A percentile compares a stretch with the other conserved stretches of the same genome.
phyloP scores from a whole-genome alignment of 2,888 invertebrate genomes.

The Conchocele bisecta region DNA sequence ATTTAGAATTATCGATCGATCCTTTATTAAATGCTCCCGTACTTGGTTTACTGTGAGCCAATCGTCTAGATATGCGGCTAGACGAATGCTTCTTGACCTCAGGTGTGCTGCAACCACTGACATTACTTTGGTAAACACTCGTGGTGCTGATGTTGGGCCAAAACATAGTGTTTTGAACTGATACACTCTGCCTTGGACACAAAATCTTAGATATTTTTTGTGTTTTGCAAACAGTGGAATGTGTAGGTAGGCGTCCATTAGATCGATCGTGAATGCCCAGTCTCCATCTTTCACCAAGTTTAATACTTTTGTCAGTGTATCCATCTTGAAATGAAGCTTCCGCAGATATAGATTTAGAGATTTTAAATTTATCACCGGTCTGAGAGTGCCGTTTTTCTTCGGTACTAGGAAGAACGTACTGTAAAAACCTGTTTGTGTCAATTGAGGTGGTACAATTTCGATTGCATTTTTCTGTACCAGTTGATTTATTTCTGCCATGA shows the following conservation, averaged over 20 bases:
- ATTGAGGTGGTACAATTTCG: conserved; percentile 9
- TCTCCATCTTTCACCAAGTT: conserved; percentile 30
- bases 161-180: conserved; percentile 27
- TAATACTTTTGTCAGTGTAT: conserved; percentile 25
- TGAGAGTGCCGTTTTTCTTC: conserved; percentile 28
- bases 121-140: conserved; percentile 36
- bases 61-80: conserved; percentile 50
- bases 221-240: conserved; percentile 26
- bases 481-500: too few relatives aligned
- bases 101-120: conserved; percentile 32
- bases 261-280: conserved; percentile 35
- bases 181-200: neutral
- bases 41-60: conserved; percentile 27
- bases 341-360: conserved; percentile 40
- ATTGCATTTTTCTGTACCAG: conserved; percentile 32
- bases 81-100: conserved; percentile 11
- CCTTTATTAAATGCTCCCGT: conserved; percentile 4
- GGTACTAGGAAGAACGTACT: conserved; percentile 40
- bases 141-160: conserved; percentile 15
- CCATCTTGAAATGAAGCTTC: conserved; percentile 49
- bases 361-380: conserved; percentile 44
- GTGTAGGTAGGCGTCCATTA: conserved; percentile 27
- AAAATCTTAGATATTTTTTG: conserved; percentile 29
- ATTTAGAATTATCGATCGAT: conserved; percentile 23
- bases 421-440: conserved; percentile 31